phyloP scores from a whole-genome alignment of 2,888 invertebrate species.

The Melipona bicolor region DNA sequence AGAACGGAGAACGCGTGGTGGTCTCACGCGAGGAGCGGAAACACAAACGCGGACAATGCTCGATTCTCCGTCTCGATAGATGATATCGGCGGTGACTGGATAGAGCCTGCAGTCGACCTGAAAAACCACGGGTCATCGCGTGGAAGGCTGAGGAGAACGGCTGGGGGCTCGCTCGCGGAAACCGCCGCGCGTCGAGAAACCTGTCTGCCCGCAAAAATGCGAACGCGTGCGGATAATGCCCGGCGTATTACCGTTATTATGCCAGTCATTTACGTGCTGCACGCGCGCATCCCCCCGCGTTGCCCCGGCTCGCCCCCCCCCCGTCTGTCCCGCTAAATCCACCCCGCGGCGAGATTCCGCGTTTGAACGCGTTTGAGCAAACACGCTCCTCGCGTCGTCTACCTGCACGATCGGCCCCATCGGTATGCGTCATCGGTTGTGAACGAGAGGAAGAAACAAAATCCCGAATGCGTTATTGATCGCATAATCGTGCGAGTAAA shows the following conservation, averaged over 20 bases:
- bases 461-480: too few species aligned
- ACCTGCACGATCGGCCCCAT: neutral
- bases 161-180: slow-evolving; percentile 30
- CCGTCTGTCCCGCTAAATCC: slow-evolving; percentile 73
- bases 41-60: slow-evolving; percentile 33
- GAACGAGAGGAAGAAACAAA: too few species aligned
- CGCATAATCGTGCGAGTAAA: too few species aligned
- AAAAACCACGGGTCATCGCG: slow-evolving; percentile 68
- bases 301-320: slow-evolving; percentile 52
- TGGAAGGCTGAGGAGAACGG: slow-evolving; percentile 46
- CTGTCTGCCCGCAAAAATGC: slow-evolving; percentile 74
- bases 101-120: slow-evolving; percentile 47
- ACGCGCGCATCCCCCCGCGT: slow-evolving; percentile 55
- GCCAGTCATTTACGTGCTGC: slow-evolving; percentile 76
- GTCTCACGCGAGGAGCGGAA: too few species aligned
- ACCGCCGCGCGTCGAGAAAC: slow-evolving; percentile 57
- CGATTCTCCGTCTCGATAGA: slow-evolving; percentile 15
- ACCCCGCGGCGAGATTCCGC: slow-evolving; percentile 72
- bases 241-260: slow-evolving; percentile 80
- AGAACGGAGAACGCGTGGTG: neutral
- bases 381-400: slow-evolving; percentile 38
- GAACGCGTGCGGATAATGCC: slow-evolving; percentile 82
- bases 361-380: slow-evolving; percentile 72
- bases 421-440: neutral
- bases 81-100: slow-evolving; percentile 56